Percentiles rank a stretch among this genome's conserved stretches.
Conservation (phyloP, 2,888 invertebrate genomes). For the Synergus laeviventris region DNA sequence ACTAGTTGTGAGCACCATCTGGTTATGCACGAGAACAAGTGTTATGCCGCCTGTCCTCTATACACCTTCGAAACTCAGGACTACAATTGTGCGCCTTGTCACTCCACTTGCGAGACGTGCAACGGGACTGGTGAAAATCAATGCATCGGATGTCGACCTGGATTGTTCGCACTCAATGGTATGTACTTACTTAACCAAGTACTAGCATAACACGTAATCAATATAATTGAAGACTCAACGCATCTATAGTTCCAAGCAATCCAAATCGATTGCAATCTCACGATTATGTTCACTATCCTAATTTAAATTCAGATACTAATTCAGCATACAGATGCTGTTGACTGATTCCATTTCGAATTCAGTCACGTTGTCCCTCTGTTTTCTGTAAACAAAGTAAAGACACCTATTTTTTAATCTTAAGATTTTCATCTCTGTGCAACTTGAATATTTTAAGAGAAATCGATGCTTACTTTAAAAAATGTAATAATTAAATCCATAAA, state of each 20-base stretch:
- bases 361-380: too few relatives aligned
- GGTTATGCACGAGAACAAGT: constrained; percentile 88
- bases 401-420: too few relatives aligned
- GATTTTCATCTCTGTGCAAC: too few relatives aligned
- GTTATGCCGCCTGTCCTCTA: constrained; percentile 89
- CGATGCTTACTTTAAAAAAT: not conserved
- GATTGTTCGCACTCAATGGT: constrained; percentile 84
- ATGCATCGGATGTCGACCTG: constrained; percentile 88
- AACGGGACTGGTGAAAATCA: constrained; percentile 86
- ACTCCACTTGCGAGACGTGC: constrained; percentile 88
- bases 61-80: constrained; percentile 92
- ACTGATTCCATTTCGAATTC: not conserved
- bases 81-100: constrained; percentile 88
- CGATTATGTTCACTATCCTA: not conserved
- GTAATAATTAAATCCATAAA: not conserved
- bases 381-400: too few relatives aligned
- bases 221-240: constrained; percentile 10
- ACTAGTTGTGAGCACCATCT: constrained; percentile 93
- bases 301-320: not conserved
- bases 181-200: constrained; percentile 17
- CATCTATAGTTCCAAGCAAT: not conserved
- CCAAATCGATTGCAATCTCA: not conserved
- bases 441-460: not conserved
- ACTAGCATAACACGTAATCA: constrained; percentile 22
- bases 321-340: not conserved